Evolutionary conservation across 2,113 vertebrate genomes (phyloP).

Genomic region (Ctenomys sociabilis): DNA sequence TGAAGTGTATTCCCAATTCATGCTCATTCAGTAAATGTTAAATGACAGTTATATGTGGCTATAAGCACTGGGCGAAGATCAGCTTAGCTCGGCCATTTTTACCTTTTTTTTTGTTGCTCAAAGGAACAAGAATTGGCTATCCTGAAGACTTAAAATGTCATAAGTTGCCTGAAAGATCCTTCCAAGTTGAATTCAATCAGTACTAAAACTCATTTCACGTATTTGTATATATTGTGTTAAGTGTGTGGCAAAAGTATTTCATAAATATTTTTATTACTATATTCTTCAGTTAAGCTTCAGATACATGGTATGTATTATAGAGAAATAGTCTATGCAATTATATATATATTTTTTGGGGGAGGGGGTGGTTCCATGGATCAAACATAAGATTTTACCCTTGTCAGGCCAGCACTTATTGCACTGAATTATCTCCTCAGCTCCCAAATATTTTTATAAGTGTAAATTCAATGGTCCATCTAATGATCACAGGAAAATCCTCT

Average conservation of each 20-base stretch:
- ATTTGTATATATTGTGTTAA: not conserved
- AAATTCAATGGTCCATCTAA: constrained; percentile 65
- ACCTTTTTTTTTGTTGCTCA: not conserved
- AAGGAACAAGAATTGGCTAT: not conserved
- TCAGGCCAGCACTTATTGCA: too few relatives aligned
- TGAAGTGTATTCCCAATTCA: not conserved
- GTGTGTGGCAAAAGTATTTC: not conserved
- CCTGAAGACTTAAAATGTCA: not conserved
- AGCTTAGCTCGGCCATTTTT: not conserved
- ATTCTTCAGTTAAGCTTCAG: not conserved
- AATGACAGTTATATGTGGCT: not conserved
- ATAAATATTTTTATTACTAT: not conserved
- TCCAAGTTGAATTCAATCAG: not conserved
- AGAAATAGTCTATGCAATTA: constrained; percentile 45
- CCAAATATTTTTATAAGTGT: constrained; percentile 66
- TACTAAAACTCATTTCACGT: not conserved
- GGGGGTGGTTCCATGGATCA: too few relatives aligned
- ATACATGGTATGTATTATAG: not conserved
- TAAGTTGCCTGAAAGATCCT: not conserved
- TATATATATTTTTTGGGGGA: too few relatives aligned
- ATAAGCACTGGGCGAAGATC: not conserved
- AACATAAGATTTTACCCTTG: too few relatives aligned
- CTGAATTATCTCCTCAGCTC: too few relatives aligned
- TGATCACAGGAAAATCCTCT: constrained; percentile 63
- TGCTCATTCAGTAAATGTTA: not conserved